Evolutionary conservation across 2,113 vertebrate species (phyloP), one percentile per base, ranked within the genome.

Genomic region (Bufo bufo): DNA sequence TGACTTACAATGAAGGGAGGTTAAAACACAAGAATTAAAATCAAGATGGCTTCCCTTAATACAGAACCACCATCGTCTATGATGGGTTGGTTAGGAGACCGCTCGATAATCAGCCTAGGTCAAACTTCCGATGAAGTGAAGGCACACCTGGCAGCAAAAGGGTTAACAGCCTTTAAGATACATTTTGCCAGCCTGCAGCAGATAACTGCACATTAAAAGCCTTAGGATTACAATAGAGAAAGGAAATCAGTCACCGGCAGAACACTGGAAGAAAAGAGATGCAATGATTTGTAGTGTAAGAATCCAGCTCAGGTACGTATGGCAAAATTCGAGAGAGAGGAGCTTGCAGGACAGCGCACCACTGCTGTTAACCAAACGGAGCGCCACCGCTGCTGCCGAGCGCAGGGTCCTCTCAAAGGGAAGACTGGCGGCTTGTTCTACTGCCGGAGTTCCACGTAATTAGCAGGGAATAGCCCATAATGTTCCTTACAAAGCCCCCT

Each of bases 401-500:
- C 13, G 13, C 74, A 17, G 52, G 77, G 56, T 45, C 77, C 23
- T 59, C 59, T 20, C 23, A 45, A 19, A 56, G 50, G 52, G 65
- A 59, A 63, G 50, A 61, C 74, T 8, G 56, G 45, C 13, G 54
- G 58, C 71, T 43, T 4, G 54, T 20, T 75, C 95, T 94, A 99
- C 85, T 96, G 97, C 90, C 96, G 92, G 23, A 99, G 95, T 91
- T 99, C 97, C 85, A 99, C 98, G 0, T 99, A 99, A 90, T 99
- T 99, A 63, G 98, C 98, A 0, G 98, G 98, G 94, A 99, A 99
- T 7, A 99, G 96, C 91, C 98, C 98, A 0, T 96, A 98, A 6
- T 95, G 90, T 84, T 97, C 97, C 80, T 95, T 94, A 93, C 98
- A 99, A 80, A 97, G 95, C 0, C 98, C 98, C 0, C 98, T 92